Base-by-base conservation (phyloP, 2,113 vertebrate genomes). In the Pyxicephalus adspersus region DNA sequence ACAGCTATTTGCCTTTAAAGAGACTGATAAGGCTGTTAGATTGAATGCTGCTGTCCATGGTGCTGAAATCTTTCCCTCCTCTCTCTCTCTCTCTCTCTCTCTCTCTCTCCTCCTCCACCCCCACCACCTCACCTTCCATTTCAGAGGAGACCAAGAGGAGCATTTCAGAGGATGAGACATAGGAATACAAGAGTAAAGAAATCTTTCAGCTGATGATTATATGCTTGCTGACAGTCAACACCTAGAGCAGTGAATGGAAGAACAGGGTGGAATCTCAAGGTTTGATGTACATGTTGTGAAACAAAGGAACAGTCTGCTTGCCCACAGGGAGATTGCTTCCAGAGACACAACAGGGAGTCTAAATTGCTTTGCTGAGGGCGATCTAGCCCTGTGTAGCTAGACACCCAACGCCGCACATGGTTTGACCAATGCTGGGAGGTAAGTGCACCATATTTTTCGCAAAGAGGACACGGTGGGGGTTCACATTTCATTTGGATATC, bases 31-130 rank as follows among this genome's bases (percentile, higher is more conserved):
- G 4, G 23, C 23, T 19, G 4, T 60, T 64, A 38, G n/a, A 11
- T 23, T 55, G 4, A 45, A 58, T 84, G 28, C 83, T 83, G 16
- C 86, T 87, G 77, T 84, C 86, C 86, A 83, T 85, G 86, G 87
- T 90, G 68, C 86, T 89, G 88, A 88, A 88, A 81, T 81, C 50
- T 74, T 61, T 57, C 80, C 0, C 55, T 60, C 57, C 57, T 65
- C 31, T 65, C n/a, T 67, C 65, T 23, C 55, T 23, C 18, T 38
- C 5, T 38, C 5, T 38, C 9, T 38, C 34, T 38, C 34, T 38
- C 17, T 73, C 45, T 78, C 84, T 85, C 54, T 80, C 80, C 50
- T 54, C 72, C 18, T 31, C 23, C 0, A 25, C 11, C 64, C 0
- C 1, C 75, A 85, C 75, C 83, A 54, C 65, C 75, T 60, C 77